Evolutionary conservation across 2,888 invertebrate species (phyloP), one percentile per base, ranked within the genome.

Genomic region (Lasioglossum pauxillum): DNA sequence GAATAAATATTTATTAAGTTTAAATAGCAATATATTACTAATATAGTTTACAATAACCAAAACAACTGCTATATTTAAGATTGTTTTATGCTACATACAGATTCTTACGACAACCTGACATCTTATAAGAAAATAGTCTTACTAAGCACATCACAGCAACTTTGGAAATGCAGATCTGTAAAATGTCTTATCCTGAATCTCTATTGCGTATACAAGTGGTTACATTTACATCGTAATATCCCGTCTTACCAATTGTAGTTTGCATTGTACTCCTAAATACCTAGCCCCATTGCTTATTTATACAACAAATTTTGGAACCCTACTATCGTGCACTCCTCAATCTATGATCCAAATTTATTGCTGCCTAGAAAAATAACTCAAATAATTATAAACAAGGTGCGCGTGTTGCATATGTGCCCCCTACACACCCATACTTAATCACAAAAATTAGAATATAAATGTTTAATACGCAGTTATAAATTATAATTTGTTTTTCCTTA

Each of bases 91-190:
- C 82, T 92, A 88, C 83, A 85, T 78, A 88, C 85, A 90, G 87
- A 89, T 89, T 90, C 89, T 88, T 80, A 86, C 73, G 82, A 90
- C 81, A 91, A 90, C 84, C 85, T 88, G 89, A 91, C 77, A 84
- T 90, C 78, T 87, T 88, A 89, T 92, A 92, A 88, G 92, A 92
- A 93, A 93, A 93, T 93, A 93, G 87, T 93, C 90, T 92, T 90
- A 91, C 89, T 90, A 92, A 92, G 88, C 89, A 90, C 93, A 94
- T 94, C 93, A 93, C 93, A 94, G 93, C 88, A 90, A 91, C 90
- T 92, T 92, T 91, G 77, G 89, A 94, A 94, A 93, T 94, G 93
- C 92, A 93, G 89, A 93, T 93, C 88, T 88, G 86, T 91, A 87
- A 89, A 88, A 90, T 90, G 84, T 89, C 89, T 85, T 88, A 90